Conservation (phyloP, 2,113 vertebrate genomes). For the Cyanistes caeruleus region DNA sequence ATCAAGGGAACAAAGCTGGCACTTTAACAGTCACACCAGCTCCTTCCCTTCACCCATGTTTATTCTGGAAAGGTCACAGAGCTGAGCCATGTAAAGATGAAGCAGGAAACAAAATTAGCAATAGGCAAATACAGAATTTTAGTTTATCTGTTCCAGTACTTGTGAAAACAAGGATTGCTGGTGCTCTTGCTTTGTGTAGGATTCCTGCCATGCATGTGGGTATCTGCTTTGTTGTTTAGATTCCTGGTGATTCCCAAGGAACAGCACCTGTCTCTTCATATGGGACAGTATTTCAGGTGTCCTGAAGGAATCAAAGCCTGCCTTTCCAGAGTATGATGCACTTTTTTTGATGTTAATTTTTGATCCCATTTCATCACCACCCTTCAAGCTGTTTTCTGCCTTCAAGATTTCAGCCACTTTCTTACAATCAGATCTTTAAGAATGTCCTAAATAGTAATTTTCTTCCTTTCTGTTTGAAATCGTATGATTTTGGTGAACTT, state of each 20-base stretch:
- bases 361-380: neutral
- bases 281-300: neutral
- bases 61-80: neutral
- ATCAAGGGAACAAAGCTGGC: neutral
- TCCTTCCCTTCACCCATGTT: neutral
- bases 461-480: neutral
- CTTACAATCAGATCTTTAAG: neutral
- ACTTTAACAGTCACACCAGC: neutral
- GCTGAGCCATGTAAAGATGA: neutral
- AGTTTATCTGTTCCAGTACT: neutral
- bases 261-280: fast-evolving
- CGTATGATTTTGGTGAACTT: neutral
- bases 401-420: neutral
- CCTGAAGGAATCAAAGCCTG: neutral
- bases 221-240: neutral
- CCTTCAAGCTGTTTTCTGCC: neutral
- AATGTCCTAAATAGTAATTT: neutral
- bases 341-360: neutral
- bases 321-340: neutral
- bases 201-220: fast-evolving
- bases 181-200: neutral
- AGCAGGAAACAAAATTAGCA: neutral
- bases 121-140: neutral
- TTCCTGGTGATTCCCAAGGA: neutral
- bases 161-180: neutral